Base-by-base conservation (phyloP, 2,888 invertebrate genomes). In the Folsomia candida region DNA sequence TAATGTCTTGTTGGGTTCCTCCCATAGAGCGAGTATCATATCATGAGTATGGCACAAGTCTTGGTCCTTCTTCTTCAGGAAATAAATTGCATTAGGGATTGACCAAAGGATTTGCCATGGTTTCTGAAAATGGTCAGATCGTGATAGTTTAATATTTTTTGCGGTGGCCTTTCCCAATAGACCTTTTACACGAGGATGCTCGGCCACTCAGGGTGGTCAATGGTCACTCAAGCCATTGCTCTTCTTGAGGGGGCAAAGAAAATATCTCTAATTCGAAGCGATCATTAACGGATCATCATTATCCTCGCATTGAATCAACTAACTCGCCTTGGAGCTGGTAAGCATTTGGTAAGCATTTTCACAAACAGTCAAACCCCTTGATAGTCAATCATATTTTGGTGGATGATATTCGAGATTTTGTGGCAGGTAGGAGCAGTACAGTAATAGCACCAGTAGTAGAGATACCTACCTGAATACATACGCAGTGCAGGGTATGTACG, bases 111-210 rank as follows among this genome's bases (percentile, higher is more conserved):
- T 65, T 65, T 27, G 37, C 51, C 65, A 65, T 27, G 65, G 65
- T 65, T 65, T 65, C 25, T 47, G 20, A 37, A 54, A 51, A 51
- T 54, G 65, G 54, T 65, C 54, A 51, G 51, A 51, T 65, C 65
- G 65, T 65, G 65, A 51, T 65, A 54, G 25, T 25, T 51, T 24
- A 37, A 6, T 24, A 54, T 65, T 65, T 65, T 65, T 25, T 51
- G 65, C 26, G 65, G 65, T 65, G 51, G 57, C 65, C 25, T 65
- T 65, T 54, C 57, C 51, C 65, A 65, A 64, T 64, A 64, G 47
- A 64, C 47, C 3, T 64, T 22, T 47, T 64, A 47, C 25, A n/a
- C n/a, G n/a, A n/a, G n/a, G n/a, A n/a, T 64, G 54, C 20, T 20
- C 4, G n/a, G 14, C 6, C 37, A 37, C 26, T 26, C 26, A 24